These are phyloP conservation scores for Tenthredo livida DNA, from an alignment of 2,888 invertebrate species.

Conservation along the genomic window DNA sequence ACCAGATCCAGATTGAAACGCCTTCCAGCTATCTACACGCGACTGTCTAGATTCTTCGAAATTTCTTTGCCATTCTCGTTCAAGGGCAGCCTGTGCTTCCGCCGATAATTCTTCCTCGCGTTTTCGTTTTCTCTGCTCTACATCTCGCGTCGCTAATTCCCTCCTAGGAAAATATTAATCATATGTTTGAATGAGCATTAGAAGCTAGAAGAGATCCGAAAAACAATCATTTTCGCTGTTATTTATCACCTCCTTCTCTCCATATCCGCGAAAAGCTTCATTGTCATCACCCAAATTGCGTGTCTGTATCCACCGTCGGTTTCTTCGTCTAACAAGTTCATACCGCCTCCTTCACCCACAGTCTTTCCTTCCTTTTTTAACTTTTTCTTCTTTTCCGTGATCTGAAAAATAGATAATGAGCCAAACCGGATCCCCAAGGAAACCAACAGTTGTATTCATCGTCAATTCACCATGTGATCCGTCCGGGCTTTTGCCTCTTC, in stretches of 20 bases:
- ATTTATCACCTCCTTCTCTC: conserved; percentile 86
- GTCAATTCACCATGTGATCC: conserved; percentile 89
- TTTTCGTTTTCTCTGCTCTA: conserved; percentile 96
- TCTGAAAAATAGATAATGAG: conserved; percentile 80
- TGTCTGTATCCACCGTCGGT: conserved; percentile 93
- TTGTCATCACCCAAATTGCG: conserved; percentile 98
- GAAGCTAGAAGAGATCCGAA: background rate
- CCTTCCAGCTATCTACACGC: conserved; percentile 95
- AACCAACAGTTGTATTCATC: background rate
- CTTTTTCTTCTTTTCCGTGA: conserved; percentile 96
- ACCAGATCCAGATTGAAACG: conserved; percentile 85
- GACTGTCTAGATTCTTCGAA: conserved; percentile 98
- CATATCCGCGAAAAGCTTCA: conserved; percentile 98
- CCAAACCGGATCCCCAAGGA: background rate
- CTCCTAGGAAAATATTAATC: conserved; percentile 77
- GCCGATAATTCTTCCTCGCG: conserved; percentile 96
- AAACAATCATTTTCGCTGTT: background rate
- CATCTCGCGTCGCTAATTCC: conserved; percentile 92
- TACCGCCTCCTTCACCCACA: conserved; percentile 61
- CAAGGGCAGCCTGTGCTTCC: conserved; percentile 92
- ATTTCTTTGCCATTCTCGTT: conserved; percentile 99
- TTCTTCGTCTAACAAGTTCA: conserved; percentile 91
- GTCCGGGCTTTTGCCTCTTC: conserved; percentile 98
- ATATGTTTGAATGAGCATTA: background rate
- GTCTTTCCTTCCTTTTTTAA: conserved; percentile 93